Base-by-base conservation (phyloP, 2,888 invertebrate genomes). In the Euclidia mi region DNA sequence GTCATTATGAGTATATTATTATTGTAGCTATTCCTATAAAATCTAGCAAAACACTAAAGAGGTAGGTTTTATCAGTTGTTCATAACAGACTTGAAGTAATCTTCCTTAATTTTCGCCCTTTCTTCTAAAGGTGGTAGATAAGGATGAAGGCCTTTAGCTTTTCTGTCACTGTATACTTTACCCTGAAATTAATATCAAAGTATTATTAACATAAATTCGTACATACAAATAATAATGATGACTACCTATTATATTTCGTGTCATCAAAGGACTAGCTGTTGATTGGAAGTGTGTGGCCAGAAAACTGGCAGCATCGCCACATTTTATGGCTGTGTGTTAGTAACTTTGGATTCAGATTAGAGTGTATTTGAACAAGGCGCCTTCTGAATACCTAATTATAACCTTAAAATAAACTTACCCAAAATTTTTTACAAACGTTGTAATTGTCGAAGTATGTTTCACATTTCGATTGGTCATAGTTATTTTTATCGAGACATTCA, bases 341-440 rank as follows among this genome's bases (percentile, higher is more conserved):
- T n/a, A n/a, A n/a, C n/a, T n/a, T n/a, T n/a, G n/a, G n/a, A n/a
- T n/a, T n/a, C n/a, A n/a, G n/a, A n/a, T n/a, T n/a, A n/a, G n/a
- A n/a, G n/a, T n/a, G n/a, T n/a, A n/a, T n/a, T n/a, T n/a, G n/a
- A n/a, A n/a, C n/a, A n/a, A n/a, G n/a, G n/a, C n/a, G n/a, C n/a
- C n/a, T n/a, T n/a, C n/a, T n/a, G n/a, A n/a, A n/a, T n/a, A n/a
- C n/a, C 29, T 10, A 29, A 29, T 3, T 29, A 9, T 18, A 29
- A 10, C 15, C 14, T 42, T 34, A n/a, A 37, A 37, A 17, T 9
- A 17, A 37, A 15, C 81, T 88, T 95, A 98, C 98, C 98, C 98
- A 98, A 91, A 98, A 98, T 61, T 95, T 95, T 85, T 96, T 97
- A 85, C 98, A 98, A 2, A 94, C 95, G 61, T 96, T 97, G 81